These are phyloP conservation scores for Pteria penguin DNA, from an alignment of 2,888 invertebrate species.

Conservation along the genomic window DNA sequence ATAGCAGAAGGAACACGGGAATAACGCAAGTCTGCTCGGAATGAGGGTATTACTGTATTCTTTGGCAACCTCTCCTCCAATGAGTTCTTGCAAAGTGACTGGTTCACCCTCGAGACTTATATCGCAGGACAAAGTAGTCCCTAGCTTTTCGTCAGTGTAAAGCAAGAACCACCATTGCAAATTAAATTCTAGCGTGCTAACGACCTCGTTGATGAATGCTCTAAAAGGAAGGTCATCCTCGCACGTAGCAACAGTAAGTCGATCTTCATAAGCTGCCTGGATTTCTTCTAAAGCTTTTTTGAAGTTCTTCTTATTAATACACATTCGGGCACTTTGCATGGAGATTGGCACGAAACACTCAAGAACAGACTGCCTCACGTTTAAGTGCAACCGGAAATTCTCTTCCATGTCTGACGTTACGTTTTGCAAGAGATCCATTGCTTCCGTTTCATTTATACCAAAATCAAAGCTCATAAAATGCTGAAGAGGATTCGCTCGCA, in stretches of 20 bases:
- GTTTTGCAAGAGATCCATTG: background rate
- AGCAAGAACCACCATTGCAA: slow-evolving; percentile 53
- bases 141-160: slow-evolving; percentile 48
- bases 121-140: slow-evolving; percentile 44
- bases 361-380: slow-evolving; percentile 37
- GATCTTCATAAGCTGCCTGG: slow-evolving; percentile 51
- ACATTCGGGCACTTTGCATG: slow-evolving; percentile 39
- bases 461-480: background rate
- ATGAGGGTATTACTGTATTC: slow-evolving; percentile 42
- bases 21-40: slow-evolving; percentile 32
- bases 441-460: background rate
- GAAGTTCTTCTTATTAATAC: slow-evolving; percentile 32
- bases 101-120: slow-evolving; percentile 35
- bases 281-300: slow-evolving; percentile 44
- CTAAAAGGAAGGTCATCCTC: slow-evolving; percentile 52
- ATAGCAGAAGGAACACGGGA: slow-evolving; percentile 38
- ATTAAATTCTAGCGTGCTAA: slow-evolving; percentile 31
- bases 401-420: slow-evolving; percentile 29
- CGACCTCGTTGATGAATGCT: slow-evolving; percentile 45
- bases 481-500: slow-evolving; percentile 31
- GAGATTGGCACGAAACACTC: slow-evolving; percentile 48
- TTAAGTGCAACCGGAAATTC: slow-evolving; percentile 32
- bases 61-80: slow-evolving; percentile 38
- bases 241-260: slow-evolving; percentile 53
- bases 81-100: slow-evolving; percentile 39